Conservation (phyloP, 2,888 invertebrate species). For the Caenorhabditis becei region DNA sequence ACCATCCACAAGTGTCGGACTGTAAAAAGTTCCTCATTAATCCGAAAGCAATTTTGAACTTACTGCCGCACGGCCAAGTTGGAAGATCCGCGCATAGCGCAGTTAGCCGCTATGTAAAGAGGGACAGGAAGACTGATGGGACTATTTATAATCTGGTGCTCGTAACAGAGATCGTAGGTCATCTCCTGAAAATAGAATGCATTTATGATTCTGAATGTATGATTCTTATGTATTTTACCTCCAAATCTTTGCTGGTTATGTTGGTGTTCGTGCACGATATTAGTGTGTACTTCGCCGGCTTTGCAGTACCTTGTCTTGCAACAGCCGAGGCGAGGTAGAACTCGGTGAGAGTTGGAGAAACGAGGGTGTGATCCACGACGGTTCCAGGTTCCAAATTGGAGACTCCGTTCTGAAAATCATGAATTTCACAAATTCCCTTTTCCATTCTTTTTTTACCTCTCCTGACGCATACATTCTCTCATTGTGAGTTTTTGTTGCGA, state of each 20-base stretch:
- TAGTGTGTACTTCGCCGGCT: slow-evolving; percentile 52
- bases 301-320: slow-evolving; percentile 56
- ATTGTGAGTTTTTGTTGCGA: slow-evolving; percentile 27
- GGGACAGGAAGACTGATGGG: slow-evolving; percentile 53
- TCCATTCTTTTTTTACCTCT: background rate
- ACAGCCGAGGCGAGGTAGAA: slow-evolving; percentile 54
- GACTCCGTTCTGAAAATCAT: background rate
- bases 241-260: background rate
- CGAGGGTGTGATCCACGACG: slow-evolving; percentile 53
- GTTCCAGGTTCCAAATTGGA: slow-evolving; percentile 59
- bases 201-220: too few species aligned
- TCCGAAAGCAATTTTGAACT: too few species aligned
- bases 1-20: too few species aligned
- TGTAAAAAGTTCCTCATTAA: too few species aligned
- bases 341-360: slow-evolving; percentile 44
- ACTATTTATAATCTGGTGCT: slow-evolving; percentile 52
- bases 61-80: too few species aligned
- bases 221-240: background rate
- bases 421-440: background rate
- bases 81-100: slow-evolving; percentile 42
- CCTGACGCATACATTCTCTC: slow-evolving; percentile 18
- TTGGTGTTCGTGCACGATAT: background rate
- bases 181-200: slow-evolving; percentile 28
- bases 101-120: slow-evolving; percentile 47
- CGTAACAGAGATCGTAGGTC: slow-evolving; percentile 48